Percentiles rank a stretch among this genome's conserved stretches.
Conservation (phyloP, 1,140 invertebrate species). For the Thaumetopoea pityocampa region DNA sequence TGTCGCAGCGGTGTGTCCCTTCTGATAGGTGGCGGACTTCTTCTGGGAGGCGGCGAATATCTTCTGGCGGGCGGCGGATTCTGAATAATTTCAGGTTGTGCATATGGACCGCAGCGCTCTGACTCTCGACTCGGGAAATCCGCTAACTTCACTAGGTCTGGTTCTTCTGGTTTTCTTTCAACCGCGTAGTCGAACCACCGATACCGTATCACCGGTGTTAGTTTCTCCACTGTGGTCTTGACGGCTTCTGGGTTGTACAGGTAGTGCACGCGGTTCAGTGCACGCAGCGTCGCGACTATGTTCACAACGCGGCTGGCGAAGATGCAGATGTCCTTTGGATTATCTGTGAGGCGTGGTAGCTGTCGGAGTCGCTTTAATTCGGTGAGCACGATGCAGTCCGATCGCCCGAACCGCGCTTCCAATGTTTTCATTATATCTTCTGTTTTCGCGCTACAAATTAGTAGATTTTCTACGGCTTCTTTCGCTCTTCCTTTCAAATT, state of each 20-base stretch:
- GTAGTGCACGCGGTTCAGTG: conserved; percentile 3
- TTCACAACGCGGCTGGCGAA: conserved; percentile 18
- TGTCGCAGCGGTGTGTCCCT: too few species aligned
- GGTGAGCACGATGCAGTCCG: conserved; percentile 9
- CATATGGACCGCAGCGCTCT: neutral
- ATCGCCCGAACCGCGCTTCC: conserved; percentile 14
- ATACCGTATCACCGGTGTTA: conserved; percentile 12
- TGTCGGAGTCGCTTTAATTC: conserved; percentile 11
- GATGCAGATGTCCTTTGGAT: conserved; percentile 14
- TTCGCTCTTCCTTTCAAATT: conserved; percentile 8
- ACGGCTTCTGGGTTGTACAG: conserved; percentile 14
- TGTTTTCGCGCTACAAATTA: conserved; percentile 5
- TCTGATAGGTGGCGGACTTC: too few species aligned
- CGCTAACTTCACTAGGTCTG: conserved; percentile 2
- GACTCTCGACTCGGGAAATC: neutral
- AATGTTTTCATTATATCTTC: conserved; percentile 15
- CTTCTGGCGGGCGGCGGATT: too few species aligned
- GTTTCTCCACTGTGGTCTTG: conserved; percentile 13
- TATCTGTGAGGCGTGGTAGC: conserved; percentile 11
- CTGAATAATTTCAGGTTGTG: neutral
- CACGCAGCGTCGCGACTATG: conserved; percentile 7
- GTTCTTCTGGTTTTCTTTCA: conserved; percentile 1
- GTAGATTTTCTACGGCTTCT: conserved; percentile 17
- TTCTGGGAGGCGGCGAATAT: too few species aligned
- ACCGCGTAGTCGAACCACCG: conserved; percentile 15